Percentiles rank a stretch among this genome's conserved stretches.
phyloP scores from a whole-genome alignment of 2,113 vertebrate genomes.

The Chamaetylas fuelleborni region DNA sequence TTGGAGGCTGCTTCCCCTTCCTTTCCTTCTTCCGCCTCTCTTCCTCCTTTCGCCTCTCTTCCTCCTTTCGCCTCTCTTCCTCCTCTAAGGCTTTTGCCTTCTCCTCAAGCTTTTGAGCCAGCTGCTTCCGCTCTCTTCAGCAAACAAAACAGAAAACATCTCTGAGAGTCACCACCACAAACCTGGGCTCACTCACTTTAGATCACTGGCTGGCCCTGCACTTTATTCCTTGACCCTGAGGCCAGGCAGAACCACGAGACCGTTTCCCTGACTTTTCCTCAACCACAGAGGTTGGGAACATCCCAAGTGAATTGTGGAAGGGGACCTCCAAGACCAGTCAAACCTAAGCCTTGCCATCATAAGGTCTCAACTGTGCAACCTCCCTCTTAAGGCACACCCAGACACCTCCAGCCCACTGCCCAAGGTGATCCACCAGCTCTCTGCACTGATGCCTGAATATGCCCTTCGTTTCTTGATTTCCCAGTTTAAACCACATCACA shows the following conservation, averaged over 20 bases:
- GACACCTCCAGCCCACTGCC: not conserved
- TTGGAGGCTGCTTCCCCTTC: not conserved
- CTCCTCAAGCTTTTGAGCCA: constrained; percentile 64
- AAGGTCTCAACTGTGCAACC: not conserved
- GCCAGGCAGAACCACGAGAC: not conserved
- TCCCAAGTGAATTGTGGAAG: not conserved
- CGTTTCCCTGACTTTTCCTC: not conserved
- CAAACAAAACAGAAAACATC: not conserved
- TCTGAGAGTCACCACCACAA: not conserved
- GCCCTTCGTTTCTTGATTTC: not conserved
- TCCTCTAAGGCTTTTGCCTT: constrained; percentile 66
- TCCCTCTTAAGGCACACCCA: not conserved
- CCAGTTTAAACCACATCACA: not conserved
- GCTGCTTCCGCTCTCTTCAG: constrained; percentile 72
- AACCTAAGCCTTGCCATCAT: not conserved
- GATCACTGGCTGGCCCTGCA: not conserved
- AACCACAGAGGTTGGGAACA: not conserved
- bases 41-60: not conserved
- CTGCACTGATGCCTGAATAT: not conserved
- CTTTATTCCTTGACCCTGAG: not conserved
- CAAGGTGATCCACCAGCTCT: not conserved
- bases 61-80: constrained; percentile 56
- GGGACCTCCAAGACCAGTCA: not conserved
- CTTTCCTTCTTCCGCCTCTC: not conserved
- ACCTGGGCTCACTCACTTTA: not conserved